A percentile compares a stretch with the other conserved stretches of the same genome.
These are phyloP conservation scores for Buceros bicornis DNA, from an alignment of 2,797 vertebrate genomes.

Conservation along the genomic window DNA sequence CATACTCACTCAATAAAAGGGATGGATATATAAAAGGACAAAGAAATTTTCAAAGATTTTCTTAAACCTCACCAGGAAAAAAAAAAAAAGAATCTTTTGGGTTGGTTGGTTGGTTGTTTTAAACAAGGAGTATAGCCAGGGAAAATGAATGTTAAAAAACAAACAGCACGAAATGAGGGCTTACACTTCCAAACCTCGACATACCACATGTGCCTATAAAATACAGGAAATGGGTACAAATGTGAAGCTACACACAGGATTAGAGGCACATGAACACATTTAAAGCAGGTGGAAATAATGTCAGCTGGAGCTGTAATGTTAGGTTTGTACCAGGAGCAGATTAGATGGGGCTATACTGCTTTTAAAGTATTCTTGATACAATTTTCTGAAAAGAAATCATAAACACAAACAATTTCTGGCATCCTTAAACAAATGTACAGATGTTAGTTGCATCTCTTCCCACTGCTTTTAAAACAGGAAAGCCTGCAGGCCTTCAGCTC, in stretches of 20 bases:
- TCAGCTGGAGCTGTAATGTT: conserved; percentile 47
- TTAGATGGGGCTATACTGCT: neutral
- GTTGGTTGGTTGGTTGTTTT: neutral
- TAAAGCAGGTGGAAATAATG: conserved; percentile 72
- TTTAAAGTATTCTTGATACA: neutral
- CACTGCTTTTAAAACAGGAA: conserved; percentile 32
- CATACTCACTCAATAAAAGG: conserved; percentile 61
- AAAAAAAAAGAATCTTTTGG: neutral
- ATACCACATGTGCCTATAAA: conserved; percentile 75
- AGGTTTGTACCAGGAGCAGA: conserved; percentile 53
- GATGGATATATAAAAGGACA: conserved; percentile 47
- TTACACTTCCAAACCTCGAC: conserved; percentile 62
- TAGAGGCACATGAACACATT: conserved; percentile 74
- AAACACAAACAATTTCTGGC: conserved; percentile 43
- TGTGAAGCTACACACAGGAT: conserved; percentile 72
- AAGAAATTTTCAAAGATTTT: conserved; percentile 36
- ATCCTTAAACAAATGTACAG: neutral
- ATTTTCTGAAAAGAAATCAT: conserved; percentile 30
- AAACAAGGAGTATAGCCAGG: neutral
- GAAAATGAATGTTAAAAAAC: conserved; percentile 55
- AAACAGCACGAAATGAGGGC: conserved; percentile 46
- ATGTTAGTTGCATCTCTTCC: conserved; percentile 35
- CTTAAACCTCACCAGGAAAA: neutral
- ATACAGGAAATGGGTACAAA: conserved; percentile 76
- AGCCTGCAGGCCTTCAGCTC: conserved; percentile 35